Evolutionary conservation across 2,113 vertebrate genomes (phyloP).

Genomic region (Cottus gobio): DNA sequence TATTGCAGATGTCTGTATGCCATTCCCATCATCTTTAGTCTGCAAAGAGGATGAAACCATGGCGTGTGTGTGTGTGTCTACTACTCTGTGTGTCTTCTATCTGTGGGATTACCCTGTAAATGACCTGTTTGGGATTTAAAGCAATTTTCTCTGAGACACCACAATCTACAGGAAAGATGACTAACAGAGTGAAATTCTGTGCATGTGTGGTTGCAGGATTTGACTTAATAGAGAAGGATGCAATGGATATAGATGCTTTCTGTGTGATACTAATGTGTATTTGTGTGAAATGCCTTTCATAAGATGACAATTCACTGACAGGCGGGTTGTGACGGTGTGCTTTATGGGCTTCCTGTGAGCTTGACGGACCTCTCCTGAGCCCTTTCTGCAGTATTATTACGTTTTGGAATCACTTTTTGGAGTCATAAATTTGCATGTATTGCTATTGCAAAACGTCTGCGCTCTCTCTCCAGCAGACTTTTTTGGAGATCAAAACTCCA

Average conservation of each 20-base stretch:
- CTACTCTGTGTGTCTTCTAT: background rate
- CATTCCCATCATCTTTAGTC: slow-evolving; percentile 23
- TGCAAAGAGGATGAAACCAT: slow-evolving; percentile 24
- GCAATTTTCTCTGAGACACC: slow-evolving; percentile 92
- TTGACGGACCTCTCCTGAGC: slow-evolving; percentile 28
- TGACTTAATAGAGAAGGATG: background rate
- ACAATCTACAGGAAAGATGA: slow-evolving; percentile 90
- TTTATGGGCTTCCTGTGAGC: slow-evolving; percentile 29
- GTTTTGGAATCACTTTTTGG: slow-evolving; percentile 43
- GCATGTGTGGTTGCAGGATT: background rate
- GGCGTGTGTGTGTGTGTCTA: background rate
- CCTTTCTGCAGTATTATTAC: slow-evolving; percentile 32
- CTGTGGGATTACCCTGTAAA: slow-evolving; percentile 54
- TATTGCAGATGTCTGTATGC: slow-evolving; percentile 9
- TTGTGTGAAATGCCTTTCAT: slow-evolving; percentile 8
- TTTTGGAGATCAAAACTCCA: slow-evolving; percentile 14
- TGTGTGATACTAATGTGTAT: background rate
- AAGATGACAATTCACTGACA: slow-evolving; percentile 8
- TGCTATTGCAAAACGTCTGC: background rate
- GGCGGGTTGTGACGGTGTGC: background rate
- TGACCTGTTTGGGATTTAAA: slow-evolving; percentile 92
- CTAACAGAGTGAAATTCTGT: slow-evolving; percentile 28
- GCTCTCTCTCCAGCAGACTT: background rate
- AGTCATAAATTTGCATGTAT: slow-evolving; percentile 34
- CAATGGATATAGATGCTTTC: background rate